phyloP scores from a whole-genome alignment of 1,140 invertebrate species.

The Solenopsis invicta region DNA sequence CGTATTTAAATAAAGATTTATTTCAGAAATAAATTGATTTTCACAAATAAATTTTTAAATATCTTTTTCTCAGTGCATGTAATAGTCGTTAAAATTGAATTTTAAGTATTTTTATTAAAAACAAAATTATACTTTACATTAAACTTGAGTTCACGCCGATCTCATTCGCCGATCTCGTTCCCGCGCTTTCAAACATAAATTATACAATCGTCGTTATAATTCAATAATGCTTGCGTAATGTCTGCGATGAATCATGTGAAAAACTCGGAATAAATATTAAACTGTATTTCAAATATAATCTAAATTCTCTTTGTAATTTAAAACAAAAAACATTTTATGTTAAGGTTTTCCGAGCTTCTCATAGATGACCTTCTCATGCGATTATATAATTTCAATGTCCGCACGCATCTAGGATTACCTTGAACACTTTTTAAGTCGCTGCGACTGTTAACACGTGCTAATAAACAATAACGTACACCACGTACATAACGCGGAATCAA shows the following conservation, averaged over 20 bases:
- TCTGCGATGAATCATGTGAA: background rate
- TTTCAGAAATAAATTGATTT: too few species aligned
- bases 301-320: background rate
- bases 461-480: conserved; percentile 17
- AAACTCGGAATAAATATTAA: background rate
- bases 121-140: background rate
- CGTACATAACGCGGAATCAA: conserved; percentile 49
- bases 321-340: background rate
- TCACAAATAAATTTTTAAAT: too few species aligned
- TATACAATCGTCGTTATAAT: background rate
- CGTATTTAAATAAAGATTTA: too few species aligned
- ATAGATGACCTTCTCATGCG: conserved; percentile 1
- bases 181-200: background rate
- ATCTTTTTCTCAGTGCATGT: background rate
- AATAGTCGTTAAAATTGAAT: background rate
- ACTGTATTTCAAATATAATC: background rate
- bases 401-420: background rate
- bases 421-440: conserved; percentile 5
- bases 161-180: background rate
- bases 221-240: background rate
- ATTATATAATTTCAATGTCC: conserved; percentile 55
- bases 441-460: conserved; percentile 12
- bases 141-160: background rate
- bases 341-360: background rate
- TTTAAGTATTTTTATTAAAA: background rate